phyloP scores from a whole-genome alignment of 1,140 invertebrate species.

The Leptinotarsa undecemlineata region DNA sequence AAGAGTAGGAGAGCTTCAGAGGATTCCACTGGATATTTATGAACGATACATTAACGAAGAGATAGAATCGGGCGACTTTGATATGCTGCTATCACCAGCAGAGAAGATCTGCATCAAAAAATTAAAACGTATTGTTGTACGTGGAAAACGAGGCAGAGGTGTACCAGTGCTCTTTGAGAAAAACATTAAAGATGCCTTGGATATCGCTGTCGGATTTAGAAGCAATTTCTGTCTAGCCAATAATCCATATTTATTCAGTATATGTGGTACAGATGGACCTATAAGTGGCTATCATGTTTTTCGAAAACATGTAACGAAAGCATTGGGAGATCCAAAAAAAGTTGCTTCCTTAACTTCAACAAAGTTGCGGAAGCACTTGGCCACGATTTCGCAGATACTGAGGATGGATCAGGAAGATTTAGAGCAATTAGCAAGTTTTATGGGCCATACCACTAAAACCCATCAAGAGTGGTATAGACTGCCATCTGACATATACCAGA shows the following conservation, averaged over 20 bases:
- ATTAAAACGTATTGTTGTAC: conserved; percentile 32
- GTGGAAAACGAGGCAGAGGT: conserved; percentile 36
- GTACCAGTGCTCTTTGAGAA: conserved; percentile 39
- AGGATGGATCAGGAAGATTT: conserved; percentile 46
- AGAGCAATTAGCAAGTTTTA: conserved; percentile 48
- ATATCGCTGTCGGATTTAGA: conserved; percentile 33
- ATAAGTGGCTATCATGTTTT: conserved; percentile 46
- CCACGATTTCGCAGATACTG: conserved; percentile 50
- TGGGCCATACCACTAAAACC: conserved; percentile 41
- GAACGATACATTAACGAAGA: conserved; percentile 25
- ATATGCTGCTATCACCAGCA: conserved; percentile 17
- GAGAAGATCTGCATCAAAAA: conserved; percentile 37
- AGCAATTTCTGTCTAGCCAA: conserved; percentile 34
- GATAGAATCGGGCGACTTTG: conserved; percentile 35
- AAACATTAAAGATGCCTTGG: conserved; percentile 30
- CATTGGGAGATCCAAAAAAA: conserved; percentile 44
- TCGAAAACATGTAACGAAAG: conserved; percentile 40
- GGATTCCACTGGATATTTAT: conserved; percentile 16
- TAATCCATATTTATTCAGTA: conserved; percentile 47
- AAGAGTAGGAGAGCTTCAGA: conserved; percentile 34
- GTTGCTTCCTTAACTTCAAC: conserved; percentile 43
- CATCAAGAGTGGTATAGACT: conserved; percentile 36
- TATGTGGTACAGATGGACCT: conserved; percentile 31
- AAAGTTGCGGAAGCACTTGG: conserved; percentile 48
- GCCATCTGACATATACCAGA: conserved; percentile 41